Base-by-base conservation (phyloP, 2,797 vertebrate species). In the Parambassis ranga region DNA sequence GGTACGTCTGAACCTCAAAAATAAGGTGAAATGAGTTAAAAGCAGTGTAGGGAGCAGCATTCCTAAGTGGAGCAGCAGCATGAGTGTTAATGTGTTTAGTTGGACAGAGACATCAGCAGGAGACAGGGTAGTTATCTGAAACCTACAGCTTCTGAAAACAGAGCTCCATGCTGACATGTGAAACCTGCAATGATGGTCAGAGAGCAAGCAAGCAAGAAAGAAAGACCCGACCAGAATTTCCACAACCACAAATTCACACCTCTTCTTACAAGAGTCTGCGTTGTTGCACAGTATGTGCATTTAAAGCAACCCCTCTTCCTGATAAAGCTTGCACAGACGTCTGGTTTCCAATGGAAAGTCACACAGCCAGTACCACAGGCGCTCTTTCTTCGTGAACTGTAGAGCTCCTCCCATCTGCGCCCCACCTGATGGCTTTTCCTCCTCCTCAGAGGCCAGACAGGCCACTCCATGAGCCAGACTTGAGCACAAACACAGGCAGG, bases 261-360 rank as follows among this genome's bases (percentile, higher is more conserved):
- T 60, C 31, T 22, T 41, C 18, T n/a, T 10, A 46, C 38, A 48
- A 18, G 5, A 26, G 27, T 41, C 20, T 32, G 41, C 67, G 63
- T 64, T 64, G 27, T 55, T 57, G 38, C 47, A 49, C 46, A 39
- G 38, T 23, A 10, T 46, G 47, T 65, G 49, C 58, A 19, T 74
- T 65, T 50, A 53, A 65, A 73, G 39, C 52, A 42, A 66, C 64
- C 65, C 65, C 47, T 48, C 56, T 77, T 85, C 84, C 75, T 79
- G 87, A 88, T 87, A 82, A 78, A 87, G 73, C 79, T 85, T 81
- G 55, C 66, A 66, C 85, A 86, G 84, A 87, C 77, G 78, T 90
- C 86, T 89, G 84, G 73, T 38, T 76, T 83, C 52, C 36, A 15
- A 83, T 77, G 89, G 87, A 90, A 90, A 90, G 63, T 52, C 57